Conservation (phyloP, 2,888 invertebrate species). For the Drosophila prostipennis region DNA sequence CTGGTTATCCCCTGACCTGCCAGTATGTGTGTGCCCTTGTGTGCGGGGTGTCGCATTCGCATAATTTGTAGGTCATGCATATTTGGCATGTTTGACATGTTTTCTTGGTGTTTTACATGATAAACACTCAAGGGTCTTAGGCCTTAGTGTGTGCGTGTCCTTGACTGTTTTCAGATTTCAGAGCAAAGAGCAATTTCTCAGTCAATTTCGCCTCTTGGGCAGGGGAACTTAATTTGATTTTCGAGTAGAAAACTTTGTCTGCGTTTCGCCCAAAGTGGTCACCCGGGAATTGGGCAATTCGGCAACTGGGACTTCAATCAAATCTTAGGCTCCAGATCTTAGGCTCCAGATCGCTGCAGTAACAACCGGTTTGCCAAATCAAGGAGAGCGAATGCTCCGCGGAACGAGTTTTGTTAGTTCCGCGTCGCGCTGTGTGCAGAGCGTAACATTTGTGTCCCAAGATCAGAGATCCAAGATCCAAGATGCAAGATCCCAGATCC, state of each 20-base stretch:
- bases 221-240: slow-evolving; percentile 43
- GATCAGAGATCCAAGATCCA: no score
- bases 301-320: slow-evolving; percentile 55
- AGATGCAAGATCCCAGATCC: no score
- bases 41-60: slow-evolving; percentile 60
- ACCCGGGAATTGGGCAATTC: no score
- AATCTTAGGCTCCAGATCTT: slow-evolving; percentile 37
- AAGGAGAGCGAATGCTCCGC: slow-evolving; percentile 2
- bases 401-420: slow-evolving; percentile 72
- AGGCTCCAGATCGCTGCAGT: background rate
- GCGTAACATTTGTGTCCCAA: slow-evolving; percentile 37
- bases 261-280: slow-evolving; percentile 12
- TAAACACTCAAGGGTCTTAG: slow-evolving; percentile 67
- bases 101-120: slow-evolving; percentile 77
- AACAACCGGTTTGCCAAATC: slow-evolving; percentile 59
- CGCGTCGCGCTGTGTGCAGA: slow-evolving; percentile 43
- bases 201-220: slow-evolving; percentile 25
- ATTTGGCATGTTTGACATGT: slow-evolving; percentile 79
- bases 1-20: slow-evolving; percentile 24
- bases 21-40: slow-evolving; percentile 10
- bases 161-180: slow-evolving; percentile 5
- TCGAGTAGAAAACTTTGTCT: slow-evolving; percentile 38
- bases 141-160: slow-evolving; percentile 11
- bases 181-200: slow-evolving; percentile 33
- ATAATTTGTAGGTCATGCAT: slow-evolving; percentile 80